Conservation (phyloP, 1,140 invertebrate genomes). For the Dendroctonus valens region DNA sequence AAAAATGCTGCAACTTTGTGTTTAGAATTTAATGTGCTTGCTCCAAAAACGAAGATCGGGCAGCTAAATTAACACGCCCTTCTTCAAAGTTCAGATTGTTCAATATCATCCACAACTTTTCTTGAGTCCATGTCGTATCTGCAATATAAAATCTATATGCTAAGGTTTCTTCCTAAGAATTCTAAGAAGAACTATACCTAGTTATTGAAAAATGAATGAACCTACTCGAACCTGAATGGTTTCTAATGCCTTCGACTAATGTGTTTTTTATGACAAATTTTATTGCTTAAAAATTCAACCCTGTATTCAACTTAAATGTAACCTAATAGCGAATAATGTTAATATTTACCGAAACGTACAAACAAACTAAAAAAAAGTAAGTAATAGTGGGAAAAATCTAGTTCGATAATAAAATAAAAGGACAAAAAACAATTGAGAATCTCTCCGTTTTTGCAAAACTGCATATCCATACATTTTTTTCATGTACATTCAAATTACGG, state of each 20-base stretch:
- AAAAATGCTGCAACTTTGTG: slow-evolving; percentile 12
- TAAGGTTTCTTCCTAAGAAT: no score
- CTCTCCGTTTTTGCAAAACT: slow-evolving; percentile 44
- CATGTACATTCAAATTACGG: slow-evolving; percentile 36
- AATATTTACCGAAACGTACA: no score
- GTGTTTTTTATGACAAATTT: no score
- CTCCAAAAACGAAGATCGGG: slow-evolving; percentile 52
- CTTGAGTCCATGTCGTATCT: slow-evolving; percentile 62
- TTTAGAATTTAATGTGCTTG: slow-evolving; percentile 37
- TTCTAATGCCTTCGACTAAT: no score
- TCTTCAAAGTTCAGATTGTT: slow-evolving; percentile 55
- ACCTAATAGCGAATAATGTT: no score
- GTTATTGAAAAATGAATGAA: background rate
- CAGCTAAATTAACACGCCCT: slow-evolving; percentile 47
- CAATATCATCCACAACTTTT: slow-evolving; percentile 59
- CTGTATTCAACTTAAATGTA: no score
- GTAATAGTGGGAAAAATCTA: no score
- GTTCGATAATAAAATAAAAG: no score
- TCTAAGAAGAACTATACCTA: slow-evolving; percentile 9
- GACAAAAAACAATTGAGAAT: slow-evolving; percentile 1
- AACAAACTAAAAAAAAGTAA: no score
- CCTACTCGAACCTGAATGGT: background rate
- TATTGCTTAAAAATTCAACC: no score
- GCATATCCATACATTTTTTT: slow-evolving; percentile 41
- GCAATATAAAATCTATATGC: background rate